Evolutionary conservation across 2,113 vertebrate species (phyloP).

Genomic region (Ailuropoda melanoleuca): DNA sequence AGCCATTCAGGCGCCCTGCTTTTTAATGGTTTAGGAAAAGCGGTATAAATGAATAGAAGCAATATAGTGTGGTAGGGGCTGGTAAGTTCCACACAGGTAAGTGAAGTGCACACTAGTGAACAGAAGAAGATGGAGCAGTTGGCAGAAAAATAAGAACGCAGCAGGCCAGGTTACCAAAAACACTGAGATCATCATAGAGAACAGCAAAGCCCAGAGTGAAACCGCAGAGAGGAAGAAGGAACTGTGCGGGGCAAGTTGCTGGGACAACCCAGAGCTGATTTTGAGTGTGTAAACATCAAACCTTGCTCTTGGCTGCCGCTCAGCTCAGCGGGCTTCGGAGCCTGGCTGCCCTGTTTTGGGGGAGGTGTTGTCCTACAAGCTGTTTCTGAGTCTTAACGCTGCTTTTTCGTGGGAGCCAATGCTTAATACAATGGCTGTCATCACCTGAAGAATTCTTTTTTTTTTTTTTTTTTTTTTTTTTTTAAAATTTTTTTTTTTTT

Average conservation of each 20-base stretch:
- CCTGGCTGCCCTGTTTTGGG: background rate
- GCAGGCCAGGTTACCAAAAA: background rate
- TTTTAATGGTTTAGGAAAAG: background rate
- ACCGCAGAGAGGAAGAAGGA: background rate
- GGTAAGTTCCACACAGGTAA: background rate
- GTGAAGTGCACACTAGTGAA: background rate
- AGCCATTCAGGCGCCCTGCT: background rate
- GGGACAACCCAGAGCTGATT: slow-evolving; percentile 47
- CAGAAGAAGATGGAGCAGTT: background rate
- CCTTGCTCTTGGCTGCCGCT: slow-evolving; percentile 37
- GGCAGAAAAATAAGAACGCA: background rate
- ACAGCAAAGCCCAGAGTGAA: background rate
- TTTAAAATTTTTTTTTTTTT: background rate
- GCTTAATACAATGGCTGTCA: background rate
- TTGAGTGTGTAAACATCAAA: slow-evolving; percentile 42
- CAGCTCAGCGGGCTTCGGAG: slow-evolving; percentile 1
- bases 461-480: too few species aligned
- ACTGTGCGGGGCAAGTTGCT: slow-evolving; percentile 15
- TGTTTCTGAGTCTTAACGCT: background rate
- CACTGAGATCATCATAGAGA: background rate
- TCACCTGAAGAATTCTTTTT: background rate
- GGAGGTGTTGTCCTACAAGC: background rate
- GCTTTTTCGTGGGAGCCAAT: background rate
- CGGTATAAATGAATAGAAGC: background rate
- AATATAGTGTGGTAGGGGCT: background rate